Percentiles rank a stretch among this genome's conserved stretches.
Conservation (phyloP, 2,113 vertebrate genomes). For the Heterocephalus glaber region DNA sequence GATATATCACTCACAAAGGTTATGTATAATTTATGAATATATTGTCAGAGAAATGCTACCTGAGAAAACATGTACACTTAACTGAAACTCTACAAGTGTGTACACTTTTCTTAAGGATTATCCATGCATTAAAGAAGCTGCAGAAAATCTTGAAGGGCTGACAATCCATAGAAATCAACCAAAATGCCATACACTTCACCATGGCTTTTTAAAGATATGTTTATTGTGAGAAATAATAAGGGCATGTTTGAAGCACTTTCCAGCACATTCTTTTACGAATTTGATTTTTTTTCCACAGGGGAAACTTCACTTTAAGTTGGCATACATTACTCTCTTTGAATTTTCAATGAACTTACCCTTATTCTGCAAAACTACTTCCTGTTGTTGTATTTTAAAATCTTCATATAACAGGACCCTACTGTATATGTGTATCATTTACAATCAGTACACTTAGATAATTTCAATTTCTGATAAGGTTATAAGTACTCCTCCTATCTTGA, state of each 20-base stretch:
- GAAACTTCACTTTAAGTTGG: too few relatives aligned
- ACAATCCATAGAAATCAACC: background rate
- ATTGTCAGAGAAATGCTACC: background rate
- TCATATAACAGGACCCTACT: too few relatives aligned
- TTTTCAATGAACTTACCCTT: too few relatives aligned
- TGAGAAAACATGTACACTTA: background rate
- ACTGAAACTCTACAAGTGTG: background rate
- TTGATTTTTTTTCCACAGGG: background rate
- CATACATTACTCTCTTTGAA: too few relatives aligned
- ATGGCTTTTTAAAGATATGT: background rate
- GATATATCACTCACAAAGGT: background rate
- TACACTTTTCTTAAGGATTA: too few relatives aligned
- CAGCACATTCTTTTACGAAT: background rate
- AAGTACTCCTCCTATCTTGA: too few relatives aligned
- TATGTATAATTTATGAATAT: background rate
- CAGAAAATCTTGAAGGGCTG: background rate
- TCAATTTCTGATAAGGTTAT: too few relatives aligned
- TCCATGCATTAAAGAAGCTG: background rate
- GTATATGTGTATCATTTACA: too few relatives aligned
- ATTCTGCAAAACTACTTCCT: too few relatives aligned
- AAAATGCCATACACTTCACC: background rate
- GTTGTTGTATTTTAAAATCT: too few relatives aligned
- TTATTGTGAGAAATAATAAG: background rate
- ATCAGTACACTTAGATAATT: too few relatives aligned
- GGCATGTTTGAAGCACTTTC: background rate